Evolutionary conservation across 2,113 vertebrate species (phyloP).

Genomic region (Lophius piscatorius): DNA sequence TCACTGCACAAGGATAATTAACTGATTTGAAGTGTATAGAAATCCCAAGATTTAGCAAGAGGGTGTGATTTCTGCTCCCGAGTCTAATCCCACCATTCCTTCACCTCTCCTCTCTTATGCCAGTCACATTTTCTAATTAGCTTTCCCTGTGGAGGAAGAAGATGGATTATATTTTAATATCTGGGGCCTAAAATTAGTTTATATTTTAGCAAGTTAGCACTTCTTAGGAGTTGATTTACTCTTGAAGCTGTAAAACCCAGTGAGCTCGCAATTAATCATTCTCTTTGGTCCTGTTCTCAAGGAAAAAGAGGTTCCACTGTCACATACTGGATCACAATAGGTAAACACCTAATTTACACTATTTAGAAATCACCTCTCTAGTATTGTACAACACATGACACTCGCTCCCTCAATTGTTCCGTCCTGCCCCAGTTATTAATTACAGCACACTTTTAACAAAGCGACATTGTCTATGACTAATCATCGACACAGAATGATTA

Average conservation of each 20-base stretch:
- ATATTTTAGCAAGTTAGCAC: conserved; percentile 89
- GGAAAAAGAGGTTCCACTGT: conserved; percentile 74
- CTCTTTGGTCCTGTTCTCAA: conserved; percentile 66
- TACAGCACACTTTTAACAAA: conserved; percentile 79
- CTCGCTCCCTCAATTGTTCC: conserved; percentile 69
- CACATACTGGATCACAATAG: conserved; percentile 77
- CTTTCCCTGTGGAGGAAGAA: conserved; percentile 86
- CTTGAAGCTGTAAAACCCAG: conserved; percentile 85
- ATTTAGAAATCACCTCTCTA: conserved; percentile 84
- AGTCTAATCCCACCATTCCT: conserved; percentile 80
- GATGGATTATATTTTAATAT: conserved; percentile 95
- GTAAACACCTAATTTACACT: conserved; percentile 83
- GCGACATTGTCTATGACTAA: conserved; percentile 78
- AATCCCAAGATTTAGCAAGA: conserved; percentile 68
- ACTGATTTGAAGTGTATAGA: conserved; percentile 70
- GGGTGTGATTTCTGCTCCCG: conserved; percentile 65
- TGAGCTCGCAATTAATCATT: conserved; percentile 84
- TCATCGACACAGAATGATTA: conserved; percentile 78
- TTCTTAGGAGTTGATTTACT: conserved; percentile 88
- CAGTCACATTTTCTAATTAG: conserved; percentile 90
- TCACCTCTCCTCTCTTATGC: conserved; percentile 80
- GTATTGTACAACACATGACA: conserved; percentile 77
- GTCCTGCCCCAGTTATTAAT: conserved; percentile 76
- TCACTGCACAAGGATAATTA: conserved; percentile 29
- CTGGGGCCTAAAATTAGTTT: conserved; percentile 90